Evolutionary conservation across 1,140 invertebrate genomes (phyloP).

Genomic region (Mercenaria mercenaria): DNA sequence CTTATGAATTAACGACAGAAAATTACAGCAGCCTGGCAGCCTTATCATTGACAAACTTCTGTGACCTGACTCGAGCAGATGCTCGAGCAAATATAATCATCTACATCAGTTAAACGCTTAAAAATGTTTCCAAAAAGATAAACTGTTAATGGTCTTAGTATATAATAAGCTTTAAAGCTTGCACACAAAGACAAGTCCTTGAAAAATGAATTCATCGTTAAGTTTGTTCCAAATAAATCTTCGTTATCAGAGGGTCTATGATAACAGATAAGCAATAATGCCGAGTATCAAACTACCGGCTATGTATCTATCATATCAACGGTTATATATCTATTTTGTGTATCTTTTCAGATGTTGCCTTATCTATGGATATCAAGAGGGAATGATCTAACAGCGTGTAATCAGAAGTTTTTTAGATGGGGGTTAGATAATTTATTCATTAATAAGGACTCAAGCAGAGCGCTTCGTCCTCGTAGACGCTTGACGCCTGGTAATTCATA

Average conservation of each 20-base stretch:
- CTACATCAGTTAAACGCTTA: no score
- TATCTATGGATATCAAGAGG: background rate
- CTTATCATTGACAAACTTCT: no score
- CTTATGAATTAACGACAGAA: no score
- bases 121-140: no score
- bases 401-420: background rate
- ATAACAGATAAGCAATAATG: slow-evolving; percentile 20
- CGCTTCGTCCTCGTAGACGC: background rate
- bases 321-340: background rate
- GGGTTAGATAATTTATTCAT: slow-evolving; percentile 33
- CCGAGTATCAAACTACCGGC: background rate
- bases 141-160: no score
- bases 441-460: background rate
- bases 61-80: no score
- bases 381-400: slow-evolving; percentile 1
- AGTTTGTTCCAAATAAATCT: slow-evolving; percentile 26
- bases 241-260: background rate
- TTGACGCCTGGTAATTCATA: background rate
- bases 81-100: no score
- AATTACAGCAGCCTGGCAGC: no score
- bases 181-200: background rate
- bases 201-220: background rate
- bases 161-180: background rate
- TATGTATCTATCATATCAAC: background rate
- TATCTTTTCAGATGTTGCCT: slow-evolving; percentile 20